Conservation (phyloP, 2,113 vertebrate genomes). For the Protobothrops flavoviridis region DNA sequence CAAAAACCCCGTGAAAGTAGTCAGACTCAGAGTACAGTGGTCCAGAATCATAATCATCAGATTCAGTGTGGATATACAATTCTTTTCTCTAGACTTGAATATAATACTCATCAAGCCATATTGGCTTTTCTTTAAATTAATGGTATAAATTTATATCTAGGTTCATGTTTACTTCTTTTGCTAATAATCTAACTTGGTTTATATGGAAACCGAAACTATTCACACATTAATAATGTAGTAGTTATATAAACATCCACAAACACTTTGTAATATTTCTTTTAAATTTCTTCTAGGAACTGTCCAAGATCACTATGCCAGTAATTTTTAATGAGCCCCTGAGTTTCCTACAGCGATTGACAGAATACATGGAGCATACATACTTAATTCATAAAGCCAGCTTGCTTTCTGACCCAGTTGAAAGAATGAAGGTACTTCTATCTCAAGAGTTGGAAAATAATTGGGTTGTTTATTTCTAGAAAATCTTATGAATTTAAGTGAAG, state of each 20-base stretch:
- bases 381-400: slow-evolving; percentile 95
- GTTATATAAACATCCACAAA: not conserved
- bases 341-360: slow-evolving; percentile 92
- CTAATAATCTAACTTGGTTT: not conserved
- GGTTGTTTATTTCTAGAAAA: not conserved
- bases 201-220: slow-evolving; percentile 35
- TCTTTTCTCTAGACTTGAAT: not conserved
- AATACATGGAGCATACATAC: slow-evolving; percentile 98
- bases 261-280: slow-evolving; percentile 16
- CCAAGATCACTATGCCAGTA: slow-evolving; percentile 98
- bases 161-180: slow-evolving; percentile 4
- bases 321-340: slow-evolving; percentile 96
- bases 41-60: not conserved
- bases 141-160: slow-evolving; percentile 3
- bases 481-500: not conserved
- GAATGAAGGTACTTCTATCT: slow-evolving; percentile 85
- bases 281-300: slow-evolving; percentile 82
- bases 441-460: not conserved
- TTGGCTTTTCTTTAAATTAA: not conserved
- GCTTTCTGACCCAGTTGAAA: slow-evolving; percentile 80
- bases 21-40: not conserved
- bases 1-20: not conserved
- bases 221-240: slow-evolving; percentile 15
- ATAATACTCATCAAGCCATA: not conserved
- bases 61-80: not conserved